These are phyloP conservation scores for Echinops telfairi DNA, from an alignment of 2,113 vertebrate species.

Conservation along the genomic window DNA sequence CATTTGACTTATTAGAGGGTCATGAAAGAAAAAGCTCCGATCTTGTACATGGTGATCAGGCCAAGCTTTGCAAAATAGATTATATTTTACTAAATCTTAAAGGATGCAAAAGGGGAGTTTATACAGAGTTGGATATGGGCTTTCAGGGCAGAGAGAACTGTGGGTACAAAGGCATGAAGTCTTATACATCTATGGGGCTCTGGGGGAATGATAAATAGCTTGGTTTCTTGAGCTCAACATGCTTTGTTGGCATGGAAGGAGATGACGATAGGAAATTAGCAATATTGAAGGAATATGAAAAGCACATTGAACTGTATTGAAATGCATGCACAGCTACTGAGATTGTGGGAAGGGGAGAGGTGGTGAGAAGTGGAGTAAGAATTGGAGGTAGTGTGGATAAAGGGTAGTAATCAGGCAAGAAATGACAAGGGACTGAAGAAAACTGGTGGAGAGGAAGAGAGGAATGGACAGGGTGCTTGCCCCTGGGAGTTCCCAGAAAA, in stretches of 20 bases:
- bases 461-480: neutral
- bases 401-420: neutral
- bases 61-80: neutral
- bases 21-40: neutral
- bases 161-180: neutral
- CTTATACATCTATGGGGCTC: neutral
- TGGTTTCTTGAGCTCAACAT: conserved; percentile 4
- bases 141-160: neutral
- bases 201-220: too few relatives aligned
- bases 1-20: neutral
- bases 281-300: neutral
- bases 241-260: neutral
- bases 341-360: neutral
- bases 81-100: neutral
- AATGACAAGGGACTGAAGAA: neutral
- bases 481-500: neutral
- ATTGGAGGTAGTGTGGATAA: too few relatives aligned
- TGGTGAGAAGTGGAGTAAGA: neutral
- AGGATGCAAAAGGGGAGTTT: neutral
- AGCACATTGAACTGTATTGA: neutral
- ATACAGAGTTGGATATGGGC: neutral
- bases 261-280: neutral
- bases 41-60: conserved; percentile 10
- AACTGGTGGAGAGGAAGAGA: neutral
- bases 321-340: neutral